Conservation (phyloP, 2,797 vertebrate genomes). For the Phrynocephalus forsythii region DNA sequence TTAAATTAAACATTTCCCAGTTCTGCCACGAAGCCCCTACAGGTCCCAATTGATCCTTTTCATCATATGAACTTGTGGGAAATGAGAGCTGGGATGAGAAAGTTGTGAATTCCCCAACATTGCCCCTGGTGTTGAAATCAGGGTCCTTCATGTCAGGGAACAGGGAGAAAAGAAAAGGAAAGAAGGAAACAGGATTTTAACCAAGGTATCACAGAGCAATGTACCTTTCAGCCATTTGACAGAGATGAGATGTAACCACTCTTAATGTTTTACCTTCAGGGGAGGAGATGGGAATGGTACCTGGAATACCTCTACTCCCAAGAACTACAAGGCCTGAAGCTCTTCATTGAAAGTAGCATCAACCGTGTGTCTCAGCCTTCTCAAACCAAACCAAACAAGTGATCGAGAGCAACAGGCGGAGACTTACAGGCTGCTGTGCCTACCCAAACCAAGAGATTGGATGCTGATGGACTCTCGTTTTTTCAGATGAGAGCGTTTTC, state of each 20-base stretch:
- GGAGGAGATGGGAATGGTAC: slow-evolving; percentile 89
- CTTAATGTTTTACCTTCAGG: slow-evolving; percentile 66
- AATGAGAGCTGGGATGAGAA: too few relatives aligned
- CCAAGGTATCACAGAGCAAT: neutral
- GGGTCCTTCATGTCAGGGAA: too few relatives aligned
- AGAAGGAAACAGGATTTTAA: neutral
- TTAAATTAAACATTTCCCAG: too few relatives aligned
- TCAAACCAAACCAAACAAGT: neutral
- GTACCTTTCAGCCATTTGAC: too few relatives aligned
- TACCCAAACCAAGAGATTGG: slow-evolving; percentile 6
- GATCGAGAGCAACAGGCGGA: neutral
- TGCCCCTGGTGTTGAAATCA: too few relatives aligned
- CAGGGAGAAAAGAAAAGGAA: too few relatives aligned
- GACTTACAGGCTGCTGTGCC: neutral
- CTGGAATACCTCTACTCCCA: slow-evolving; percentile 88
- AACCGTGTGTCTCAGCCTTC: slow-evolving; percentile 57
- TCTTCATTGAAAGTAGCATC: slow-evolving; percentile 86
- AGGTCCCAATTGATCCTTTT: too few relatives aligned
- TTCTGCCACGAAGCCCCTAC: too few relatives aligned
- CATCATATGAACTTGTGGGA: too few relatives aligned
- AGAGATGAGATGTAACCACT: slow-evolving; percentile 21
- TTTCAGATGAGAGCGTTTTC: slow-evolving; percentile 9
- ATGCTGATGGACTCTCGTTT: slow-evolving; percentile 24
- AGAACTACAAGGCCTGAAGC: slow-evolving; percentile 86
- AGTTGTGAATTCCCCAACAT: too few relatives aligned